Evolutionary conservation across 2,113 vertebrate genomes (phyloP), one percentile per base, ranked within the genome.

Genomic region (Baryphthengus martii): DNA sequence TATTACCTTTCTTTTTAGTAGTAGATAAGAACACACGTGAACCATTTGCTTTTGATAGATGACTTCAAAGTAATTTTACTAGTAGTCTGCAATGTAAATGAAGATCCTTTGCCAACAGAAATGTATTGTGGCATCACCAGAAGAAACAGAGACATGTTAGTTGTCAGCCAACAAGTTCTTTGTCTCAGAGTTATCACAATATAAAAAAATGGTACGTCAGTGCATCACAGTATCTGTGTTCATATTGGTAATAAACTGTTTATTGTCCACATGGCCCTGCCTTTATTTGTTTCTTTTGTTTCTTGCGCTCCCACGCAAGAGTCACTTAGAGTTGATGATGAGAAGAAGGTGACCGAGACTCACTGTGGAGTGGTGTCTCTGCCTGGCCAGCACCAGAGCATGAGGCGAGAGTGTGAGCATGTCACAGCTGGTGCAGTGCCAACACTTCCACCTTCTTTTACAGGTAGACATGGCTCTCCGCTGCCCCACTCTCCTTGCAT

Each of bases 241-340:
- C 98, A 98, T 99, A 98, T 98, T 98, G 97, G 96, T 99, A 99
- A 99, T 99, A 99, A 99, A 99, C 97, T 97, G 97, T 98, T 97
- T 98, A 97, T 99, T 98, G 98, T 98, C 98, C 97, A 97, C 97
- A 97, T 62, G 62, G 87, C 86, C 80, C 89, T 71, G 92, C 88
- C 96, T 97, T 42, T 10, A 62, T 83, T 88, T 78, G 93, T 65
- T 88, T 97, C 66, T 33, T 95, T 93, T 9, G 3, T 70, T 45
- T 39, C 26, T 73, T 49, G 33, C 37, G 33, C 65, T 86, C 61
- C 73, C 6, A 0, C 7, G 13, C 62, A n/a, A n/a, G n/a, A n/a
- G 16, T 85, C 70, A 16, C 63, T 37, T 44, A n/a, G 42, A 8
- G 39, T 6, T 39, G 45, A 55, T 3, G 13, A 4, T 11, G 28